phyloP scores from a whole-genome alignment of 1,140 invertebrate genomes.

The Diprion similis region DNA sequence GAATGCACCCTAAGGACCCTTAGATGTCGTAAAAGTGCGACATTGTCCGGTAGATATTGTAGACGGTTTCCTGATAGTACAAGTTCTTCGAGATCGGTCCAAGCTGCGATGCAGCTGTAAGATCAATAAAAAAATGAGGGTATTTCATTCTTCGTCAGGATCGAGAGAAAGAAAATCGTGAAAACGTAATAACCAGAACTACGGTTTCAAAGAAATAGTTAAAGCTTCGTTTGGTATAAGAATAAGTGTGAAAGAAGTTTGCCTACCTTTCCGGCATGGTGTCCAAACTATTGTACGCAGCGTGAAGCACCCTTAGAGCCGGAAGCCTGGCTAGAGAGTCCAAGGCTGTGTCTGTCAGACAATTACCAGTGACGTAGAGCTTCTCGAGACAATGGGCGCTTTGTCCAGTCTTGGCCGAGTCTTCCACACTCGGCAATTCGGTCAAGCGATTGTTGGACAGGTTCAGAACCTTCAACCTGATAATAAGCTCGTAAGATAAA shows the following conservation, averaged over 20 bases:
- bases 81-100: slow-evolving; percentile 81
- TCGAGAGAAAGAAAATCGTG: neutral
- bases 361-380: slow-evolving; percentile 79
- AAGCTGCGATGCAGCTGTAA: slow-evolving; percentile 72
- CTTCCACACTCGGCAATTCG: slow-evolving; percentile 69
- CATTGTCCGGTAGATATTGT: slow-evolving; percentile 76
- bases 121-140: slow-evolving; percentile 22
- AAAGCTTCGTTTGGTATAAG: too few species aligned
- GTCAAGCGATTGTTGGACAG: slow-evolving; percentile 79
- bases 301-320: slow-evolving; percentile 73
- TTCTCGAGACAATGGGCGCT: slow-evolving; percentile 68
- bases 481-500: neutral
- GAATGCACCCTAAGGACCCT: slow-evolving; percentile 82
- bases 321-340: slow-evolving; percentile 72
- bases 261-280: slow-evolving; percentile 72
- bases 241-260: neutral
- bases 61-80: slow-evolving; percentile 84
- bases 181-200: neutral
- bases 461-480: slow-evolving; percentile 75
- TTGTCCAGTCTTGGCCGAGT: slow-evolving; percentile 37
- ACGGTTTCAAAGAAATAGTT: too few species aligned
- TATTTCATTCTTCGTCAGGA: too few species aligned
- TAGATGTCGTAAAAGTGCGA: slow-evolving; percentile 75
- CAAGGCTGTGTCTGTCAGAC: slow-evolving; percentile 74
- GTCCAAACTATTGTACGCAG: slow-evolving; percentile 80